These are phyloP conservation scores for Scelioninae gen. 1 DNA, from an alignment of 2,888 invertebrate genomes.

Conservation along the genomic window DNA sequence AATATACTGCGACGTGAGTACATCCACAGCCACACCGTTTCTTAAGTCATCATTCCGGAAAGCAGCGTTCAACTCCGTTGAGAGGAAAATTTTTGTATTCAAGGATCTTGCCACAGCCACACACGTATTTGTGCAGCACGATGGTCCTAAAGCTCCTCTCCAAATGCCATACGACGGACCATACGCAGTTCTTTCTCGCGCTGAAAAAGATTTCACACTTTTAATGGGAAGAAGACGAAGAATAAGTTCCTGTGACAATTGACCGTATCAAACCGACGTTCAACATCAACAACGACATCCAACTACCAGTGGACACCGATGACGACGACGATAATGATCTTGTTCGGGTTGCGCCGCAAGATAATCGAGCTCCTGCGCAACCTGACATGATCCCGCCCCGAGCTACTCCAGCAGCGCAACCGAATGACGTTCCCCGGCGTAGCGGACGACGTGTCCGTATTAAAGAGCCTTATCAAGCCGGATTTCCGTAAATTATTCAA, in stretches of 20 bases:
- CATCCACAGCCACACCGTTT: conserved; percentile 30
- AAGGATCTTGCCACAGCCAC: conserved; percentile 24
- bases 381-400: neutral
- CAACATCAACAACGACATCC: neutral
- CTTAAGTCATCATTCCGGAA: conserved; percentile 55
- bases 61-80: conserved; percentile 61
- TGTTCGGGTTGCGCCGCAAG: too few relatives aligned
- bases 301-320: neutral
- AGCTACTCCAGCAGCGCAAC: too few relatives aligned
- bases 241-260: conserved; percentile 4
- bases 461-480: too few relatives aligned
- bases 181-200: conserved; percentile 2
- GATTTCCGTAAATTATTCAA: too few relatives aligned
- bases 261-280: conserved; percentile 32
- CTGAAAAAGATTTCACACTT: neutral
- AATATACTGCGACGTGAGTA: conserved; percentile 5
- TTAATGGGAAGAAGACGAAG: neutral
- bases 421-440: too few relatives aligned
- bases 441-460: too few relatives aligned
- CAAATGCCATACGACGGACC: conserved; percentile 14
- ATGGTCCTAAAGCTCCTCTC: neutral
- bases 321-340: too few relatives aligned
- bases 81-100: neutral
- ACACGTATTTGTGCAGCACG: too few relatives aligned
- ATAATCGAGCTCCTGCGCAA: neutral